A percentile compares a stretch with the other conserved stretches of the same genome.
Conservation (phyloP, 2,888 invertebrate species). For the Chymomyza caudatula region DNA sequence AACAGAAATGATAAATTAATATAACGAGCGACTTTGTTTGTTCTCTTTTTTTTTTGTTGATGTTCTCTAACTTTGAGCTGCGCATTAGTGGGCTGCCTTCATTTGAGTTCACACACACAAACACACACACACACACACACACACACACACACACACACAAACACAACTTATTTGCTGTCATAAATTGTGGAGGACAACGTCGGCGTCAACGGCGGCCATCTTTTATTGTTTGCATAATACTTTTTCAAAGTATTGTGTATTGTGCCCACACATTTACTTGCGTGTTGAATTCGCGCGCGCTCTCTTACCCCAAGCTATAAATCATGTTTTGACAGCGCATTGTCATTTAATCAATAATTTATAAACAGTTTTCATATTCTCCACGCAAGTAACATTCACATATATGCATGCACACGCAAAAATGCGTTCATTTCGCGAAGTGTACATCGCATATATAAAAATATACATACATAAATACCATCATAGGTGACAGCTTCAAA, state of each 20-base stretch:
- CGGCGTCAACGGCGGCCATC: conserved; percentile 49
- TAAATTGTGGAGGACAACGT: conserved; percentile 41
- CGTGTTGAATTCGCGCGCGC: conserved; percentile 40
- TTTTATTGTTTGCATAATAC: conserved; percentile 69
- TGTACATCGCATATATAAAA: conserved; percentile 8
- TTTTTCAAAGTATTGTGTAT: conserved; percentile 53
- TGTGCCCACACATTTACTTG: conserved; percentile 43
- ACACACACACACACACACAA: conserved; percentile 10
- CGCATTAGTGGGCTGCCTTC: conserved; percentile 41
- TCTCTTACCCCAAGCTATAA: conserved; percentile 49
- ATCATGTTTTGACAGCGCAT: conserved; percentile 74
- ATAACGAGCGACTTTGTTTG: conserved; percentile 47
- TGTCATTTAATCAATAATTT: conserved; percentile 75
- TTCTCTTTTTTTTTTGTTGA: conserved; percentile 25
- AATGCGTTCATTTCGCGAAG: neutral
- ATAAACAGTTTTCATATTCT: conserved; percentile 60
- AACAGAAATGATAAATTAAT: conserved; percentile 73
- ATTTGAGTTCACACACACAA: conserved; percentile 13
- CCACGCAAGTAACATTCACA: conserved; percentile 2
- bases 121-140: neutral
- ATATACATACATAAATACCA: neutral
- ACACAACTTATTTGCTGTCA: conserved; percentile 58
- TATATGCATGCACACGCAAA: neutral
- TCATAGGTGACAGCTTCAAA: conserved; percentile 43
- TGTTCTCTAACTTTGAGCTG: conserved; percentile 45